Base-by-base conservation (phyloP, 1,140 invertebrate genomes). In the Potamilus streckersoni region DNA sequence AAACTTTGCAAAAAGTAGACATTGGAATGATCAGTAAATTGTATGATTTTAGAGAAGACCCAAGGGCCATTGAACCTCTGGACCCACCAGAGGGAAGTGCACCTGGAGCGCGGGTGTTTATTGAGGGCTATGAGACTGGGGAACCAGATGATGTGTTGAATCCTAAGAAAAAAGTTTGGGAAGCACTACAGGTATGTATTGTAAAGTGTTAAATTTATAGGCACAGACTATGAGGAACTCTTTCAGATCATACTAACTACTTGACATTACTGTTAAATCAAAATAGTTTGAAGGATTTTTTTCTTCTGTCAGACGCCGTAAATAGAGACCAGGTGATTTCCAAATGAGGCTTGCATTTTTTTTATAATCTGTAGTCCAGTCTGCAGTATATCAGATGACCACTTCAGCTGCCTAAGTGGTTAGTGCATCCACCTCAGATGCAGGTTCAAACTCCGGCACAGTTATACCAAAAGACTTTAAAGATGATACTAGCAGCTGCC, bases 1-100 rank as follows among this genome's bases (percentile, higher is more conserved):
- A 38, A 38, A 38, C 38, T 38, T 38, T 38, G 38, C 4, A 38
- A 38, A 38, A 38, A 2, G 38, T 38, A 38, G 38, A 38, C 38
- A 38, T 38, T 38, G 38, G 38, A 38, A 38, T 38, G 38, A 17
- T 66, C 6, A 19, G 16, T 27, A 19, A 49, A 13, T 65, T 23
- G n/a, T 58, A 49, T 57, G 58, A 23, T 80, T 76, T 19, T 66
- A 88, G 87, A 20, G 81, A 80, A 57, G 84, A 86, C 1, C 85
- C 86, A 14, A 72, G 82, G 16, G 73, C 79, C 69, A 94, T 97
- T n/a, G 96, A 97, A 91, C 93, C 96, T 11, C 72, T 89, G 23
- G 77, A 79, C 27, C 81, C 83, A 73, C 86, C 88, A 59, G 84
- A 84, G 65, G 85, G 84, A 65, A 84, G 82, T 76, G 76, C 79